Base-by-base conservation (phyloP, 2,888 invertebrate species). In the Parnassius orleans region DNA sequence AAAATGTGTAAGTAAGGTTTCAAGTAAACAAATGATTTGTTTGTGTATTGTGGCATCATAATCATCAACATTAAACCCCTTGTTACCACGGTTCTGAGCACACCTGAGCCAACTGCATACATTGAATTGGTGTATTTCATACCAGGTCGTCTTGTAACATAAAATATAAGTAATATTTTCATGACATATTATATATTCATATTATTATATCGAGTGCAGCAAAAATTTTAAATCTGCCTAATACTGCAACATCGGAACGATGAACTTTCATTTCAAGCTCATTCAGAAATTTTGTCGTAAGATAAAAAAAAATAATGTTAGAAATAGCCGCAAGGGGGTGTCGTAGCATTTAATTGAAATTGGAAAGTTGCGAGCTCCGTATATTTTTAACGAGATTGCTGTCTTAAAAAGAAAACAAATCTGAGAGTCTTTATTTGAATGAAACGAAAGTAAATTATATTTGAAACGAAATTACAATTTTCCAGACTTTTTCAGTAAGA, bases 341-440 rank as follows among this genome's bases (percentile, higher is more conserved):
- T 61, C 50, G 50, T 14, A 11, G 42, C n/a, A 61, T 24, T 56
- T 56, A 52, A 61, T 57, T 41, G 52, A 61, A 61, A 61, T 51
- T 57, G 61, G n/a, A 57, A 61, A 57, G 24, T 58, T 54, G 57
- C 15, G 51, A 51, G 61, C 56, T 12, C 48, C 14, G 50, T 60
- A 50, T 48, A 55, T 19, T 51, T 15, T 24, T 24, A 56, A 15
- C 19, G 42, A 56, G 55, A 33, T 48, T 43, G 53, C 41, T 10
- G 19, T 10, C 14, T 56, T 52, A 41, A 42, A 61, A 52, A 46
- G 41, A 56, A 56, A 56, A 19, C 11, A 44, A 52, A 14, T 51
- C 15, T 24, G 33, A 10, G 10, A 50, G 43, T 44, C 10, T 44
- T 48, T 44, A 50, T 51, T 12, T 10, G n/a, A 51, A 50, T n/a